Evolutionary conservation across 2,113 vertebrate genomes (phyloP), one percentile per base, ranked within the genome.

Genomic region (Acanthisitta chloris): DNA sequence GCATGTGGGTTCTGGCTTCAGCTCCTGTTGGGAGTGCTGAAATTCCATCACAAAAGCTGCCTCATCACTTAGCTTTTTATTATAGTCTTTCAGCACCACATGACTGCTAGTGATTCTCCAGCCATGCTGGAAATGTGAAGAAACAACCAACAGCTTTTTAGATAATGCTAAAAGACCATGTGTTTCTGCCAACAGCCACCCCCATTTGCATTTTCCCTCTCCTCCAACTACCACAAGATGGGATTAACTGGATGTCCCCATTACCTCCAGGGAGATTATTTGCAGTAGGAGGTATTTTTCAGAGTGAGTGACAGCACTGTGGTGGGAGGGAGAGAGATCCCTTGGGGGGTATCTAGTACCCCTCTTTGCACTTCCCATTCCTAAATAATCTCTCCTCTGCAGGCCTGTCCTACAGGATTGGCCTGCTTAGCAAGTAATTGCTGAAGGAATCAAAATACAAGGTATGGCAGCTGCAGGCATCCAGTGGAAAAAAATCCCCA

Each of bases 1-100:
- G 12, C 8, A 17, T 71, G 70, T 33, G 8, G 79, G 71, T 93
- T 85, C 67, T 93, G 92, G 87, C 73, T 94, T 92, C 86, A 79
- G 40, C 46, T 91, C 86, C 89, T 85, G 77, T 86, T 92, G 90
- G 77, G 90, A 94, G 82, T 57, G 79, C 69, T 93, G 87, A 96
- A 94, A 95, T 90, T 83, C 86, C 86, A 84, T 81, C 76, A 94
- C 79, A 92, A 90, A 95, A 88, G 86, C 90, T 92, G 72, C 76
- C 78, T 84, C 82, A 52, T 92, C 90, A 81, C 88, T 94, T 94
- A 83, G 82, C 51, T 93, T 92, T 92, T 92, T 95, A 81, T 84
- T 96, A 71, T 42, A 78, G 82, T 46, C 81, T 93, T 96, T 96
- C 82, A 88, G 82, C 74, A 78, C 59, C 62, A 49, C 62, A 86